A percentile compares a stretch with the other conserved stretches of the same genome.
Evolutionary conservation across 2,888 invertebrate species (phyloP).

Genomic region (Lochmaea capreae): DNA sequence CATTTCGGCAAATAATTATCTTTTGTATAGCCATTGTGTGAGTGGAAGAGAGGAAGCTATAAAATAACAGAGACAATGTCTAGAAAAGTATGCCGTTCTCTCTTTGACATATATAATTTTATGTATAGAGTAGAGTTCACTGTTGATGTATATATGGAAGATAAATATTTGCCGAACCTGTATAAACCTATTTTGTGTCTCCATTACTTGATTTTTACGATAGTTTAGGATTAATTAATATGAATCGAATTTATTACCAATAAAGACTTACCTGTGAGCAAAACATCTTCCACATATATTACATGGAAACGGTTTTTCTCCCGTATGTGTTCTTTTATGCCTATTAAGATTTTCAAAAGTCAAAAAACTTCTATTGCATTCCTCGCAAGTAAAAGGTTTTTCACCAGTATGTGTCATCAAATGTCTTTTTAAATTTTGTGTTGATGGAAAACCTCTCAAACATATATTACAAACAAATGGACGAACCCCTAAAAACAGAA

Average conservation of each 20-base stretch:
- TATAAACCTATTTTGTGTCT: neutral
- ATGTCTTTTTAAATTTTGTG: constrained; percentile 59
- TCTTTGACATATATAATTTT: too few species aligned
- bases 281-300: constrained; percentile 57
- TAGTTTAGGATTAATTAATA: neutral
- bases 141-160: too few species aligned
- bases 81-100: too few species aligned
- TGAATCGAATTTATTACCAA: neutral
- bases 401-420: constrained; percentile 60
- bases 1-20: too few species aligned
- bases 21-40: too few species aligned
- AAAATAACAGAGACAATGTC: too few species aligned
- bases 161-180: too few species aligned
- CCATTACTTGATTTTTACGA: neutral
- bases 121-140: too few species aligned
- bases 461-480: constrained; percentile 59
- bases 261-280: constrained; percentile 55
- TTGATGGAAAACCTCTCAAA: constrained; percentile 56
- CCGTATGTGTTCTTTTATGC: constrained; percentile 60
- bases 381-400: constrained; percentile 57
- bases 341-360: constrained; percentile 58
- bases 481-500: constrained; percentile 51
- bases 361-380: constrained; percentile 57
- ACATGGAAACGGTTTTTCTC: constrained; percentile 60
- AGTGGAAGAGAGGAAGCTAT: too few species aligned